Percentiles rank a stretch among this genome's conserved stretches.
These are phyloP conservation scores for Porites rus DNA, from an alignment of 92 coral and sea anemone species.

Conservation along the genomic window DNA sequence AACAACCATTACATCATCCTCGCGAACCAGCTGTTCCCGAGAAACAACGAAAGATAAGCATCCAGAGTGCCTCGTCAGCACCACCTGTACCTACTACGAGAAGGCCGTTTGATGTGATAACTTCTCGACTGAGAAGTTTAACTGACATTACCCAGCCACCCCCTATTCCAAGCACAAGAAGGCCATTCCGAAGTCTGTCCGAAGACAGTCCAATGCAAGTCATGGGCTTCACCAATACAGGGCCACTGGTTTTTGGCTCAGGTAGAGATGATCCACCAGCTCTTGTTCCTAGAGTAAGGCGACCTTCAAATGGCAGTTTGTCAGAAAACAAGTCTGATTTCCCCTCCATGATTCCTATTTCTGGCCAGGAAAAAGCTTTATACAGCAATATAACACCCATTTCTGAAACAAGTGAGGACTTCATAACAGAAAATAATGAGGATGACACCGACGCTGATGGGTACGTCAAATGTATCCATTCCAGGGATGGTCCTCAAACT, in stretches of 20 bases:
- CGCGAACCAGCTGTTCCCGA: conserved; percentile 6
- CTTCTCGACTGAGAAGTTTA: background rate
- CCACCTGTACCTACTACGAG: background rate
- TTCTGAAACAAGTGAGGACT: background rate
- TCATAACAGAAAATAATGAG: too few relatives aligned
- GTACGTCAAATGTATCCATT: background rate
- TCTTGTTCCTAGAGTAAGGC: background rate
- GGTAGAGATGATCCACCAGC: too few relatives aligned
- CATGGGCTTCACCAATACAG: too few relatives aligned
- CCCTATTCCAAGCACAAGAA: background rate
- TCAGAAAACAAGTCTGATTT: background rate
- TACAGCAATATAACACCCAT: background rate
- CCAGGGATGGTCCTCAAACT: too few relatives aligned
- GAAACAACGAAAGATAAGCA: background rate
- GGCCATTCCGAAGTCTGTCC: too few relatives aligned
- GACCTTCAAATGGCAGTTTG: background rate
- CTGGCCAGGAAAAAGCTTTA: background rate
- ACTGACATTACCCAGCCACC: background rate
- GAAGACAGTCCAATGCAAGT: too few relatives aligned
- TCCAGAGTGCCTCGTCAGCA: background rate
- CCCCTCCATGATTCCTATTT: too few relatives aligned
- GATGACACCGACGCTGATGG: background rate
- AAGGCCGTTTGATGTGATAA: background rate
- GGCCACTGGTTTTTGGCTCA: too few relatives aligned
- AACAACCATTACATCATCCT: too few relatives aligned